These are phyloP conservation scores for Scrobipalpa atriplicella DNA, from an alignment of 2,888 invertebrate species.

Conservation along the genomic window DNA sequence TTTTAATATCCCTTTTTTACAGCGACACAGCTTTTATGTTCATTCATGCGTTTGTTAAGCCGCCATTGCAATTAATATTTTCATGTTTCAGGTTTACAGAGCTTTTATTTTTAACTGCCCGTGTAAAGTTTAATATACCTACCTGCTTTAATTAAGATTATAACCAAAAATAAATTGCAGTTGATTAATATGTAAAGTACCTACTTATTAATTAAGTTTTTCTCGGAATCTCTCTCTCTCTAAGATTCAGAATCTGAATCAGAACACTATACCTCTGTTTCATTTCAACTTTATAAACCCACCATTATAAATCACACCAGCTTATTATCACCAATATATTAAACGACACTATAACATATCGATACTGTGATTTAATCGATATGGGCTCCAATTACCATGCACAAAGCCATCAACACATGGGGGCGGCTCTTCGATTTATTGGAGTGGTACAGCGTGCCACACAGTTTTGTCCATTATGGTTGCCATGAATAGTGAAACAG, in stretches of 20 bases:
- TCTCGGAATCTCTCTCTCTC: too few species aligned
- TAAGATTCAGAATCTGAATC: too few species aligned
- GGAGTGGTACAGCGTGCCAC: slow-evolving; percentile 31
- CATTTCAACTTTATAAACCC: too few species aligned
- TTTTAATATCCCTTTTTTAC: neutral
- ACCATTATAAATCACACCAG: neutral
- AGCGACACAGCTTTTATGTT: neutral
- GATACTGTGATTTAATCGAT: slow-evolving; percentile 21
- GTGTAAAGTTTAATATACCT: neutral
- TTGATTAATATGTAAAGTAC: too few species aligned
- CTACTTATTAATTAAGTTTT: too few species aligned
- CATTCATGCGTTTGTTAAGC: slow-evolving; percentile 10
- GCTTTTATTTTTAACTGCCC: slow-evolving; percentile 1
- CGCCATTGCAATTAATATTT: slow-evolving; percentile 17
- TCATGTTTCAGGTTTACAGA: neutral
- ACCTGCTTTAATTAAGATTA: neutral
- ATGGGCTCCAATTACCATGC: slow-evolving; percentile 18
- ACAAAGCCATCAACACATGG: slow-evolving; percentile 31
- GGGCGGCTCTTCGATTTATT: slow-evolving; percentile 29
- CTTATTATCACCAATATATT: neutral
- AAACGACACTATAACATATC: slow-evolving; percentile 5
- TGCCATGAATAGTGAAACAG: neutral
- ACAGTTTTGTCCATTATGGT: neutral
- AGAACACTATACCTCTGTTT: too few species aligned
- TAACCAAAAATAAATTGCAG: too few species aligned